These are phyloP conservation scores for Phainopepla nitens DNA, from an alignment of 2,113 vertebrate genomes.

Conservation along the genomic window DNA sequence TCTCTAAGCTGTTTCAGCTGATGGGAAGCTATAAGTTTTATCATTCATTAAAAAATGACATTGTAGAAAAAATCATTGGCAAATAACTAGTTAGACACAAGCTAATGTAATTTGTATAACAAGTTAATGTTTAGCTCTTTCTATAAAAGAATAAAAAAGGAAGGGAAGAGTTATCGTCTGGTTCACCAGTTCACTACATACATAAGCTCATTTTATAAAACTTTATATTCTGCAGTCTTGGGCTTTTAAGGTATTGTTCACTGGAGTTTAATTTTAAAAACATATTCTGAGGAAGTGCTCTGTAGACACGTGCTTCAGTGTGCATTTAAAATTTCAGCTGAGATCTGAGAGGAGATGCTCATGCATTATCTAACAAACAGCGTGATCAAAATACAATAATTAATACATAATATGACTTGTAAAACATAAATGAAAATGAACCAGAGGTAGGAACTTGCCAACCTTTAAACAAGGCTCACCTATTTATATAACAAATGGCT, in stretches of 20 bases:
- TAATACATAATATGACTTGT: conserved; percentile 27
- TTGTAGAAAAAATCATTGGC: neutral
- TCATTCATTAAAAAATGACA: neutral
- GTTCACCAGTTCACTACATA: neutral
- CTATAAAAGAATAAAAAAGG: neutral
- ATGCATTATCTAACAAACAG: conserved; percentile 19
- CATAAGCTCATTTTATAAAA: neutral
- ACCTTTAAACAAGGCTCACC: conserved; percentile 8
- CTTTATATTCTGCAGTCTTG: neutral
- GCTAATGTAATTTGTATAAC: neutral
- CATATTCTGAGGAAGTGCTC: neutral
- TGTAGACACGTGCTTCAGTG: neutral
- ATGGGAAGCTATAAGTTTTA: neutral
- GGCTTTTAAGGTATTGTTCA: neutral
- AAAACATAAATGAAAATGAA: conserved; percentile 44
- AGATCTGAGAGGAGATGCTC: neutral
- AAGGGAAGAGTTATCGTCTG: neutral
- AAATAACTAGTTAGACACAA: neutral
- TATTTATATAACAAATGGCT: conserved; percentile 36
- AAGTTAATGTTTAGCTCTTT: neutral
- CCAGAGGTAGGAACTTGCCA: neutral
- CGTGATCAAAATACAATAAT: conserved; percentile 35
- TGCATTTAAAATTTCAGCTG: neutral
- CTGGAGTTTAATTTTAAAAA: neutral
- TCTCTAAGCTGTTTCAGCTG: neutral